These are phyloP conservation scores for Pardalotus punctatus DNA, from an alignment of 2,113 vertebrate genomes.

Conservation along the genomic window DNA sequence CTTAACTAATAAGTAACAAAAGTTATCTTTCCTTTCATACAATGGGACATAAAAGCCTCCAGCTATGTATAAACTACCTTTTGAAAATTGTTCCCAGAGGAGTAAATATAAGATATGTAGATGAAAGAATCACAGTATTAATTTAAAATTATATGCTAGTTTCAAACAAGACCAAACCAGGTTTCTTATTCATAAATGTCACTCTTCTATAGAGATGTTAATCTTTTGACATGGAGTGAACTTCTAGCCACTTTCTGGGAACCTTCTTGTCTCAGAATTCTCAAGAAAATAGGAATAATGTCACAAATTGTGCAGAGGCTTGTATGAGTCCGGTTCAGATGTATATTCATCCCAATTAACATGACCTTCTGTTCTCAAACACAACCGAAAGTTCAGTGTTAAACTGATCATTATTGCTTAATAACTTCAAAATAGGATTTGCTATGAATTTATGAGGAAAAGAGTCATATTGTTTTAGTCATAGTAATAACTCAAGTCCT, in stretches of 20 bases:
- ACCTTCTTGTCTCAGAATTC: background rate
- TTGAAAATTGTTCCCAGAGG: background rate
- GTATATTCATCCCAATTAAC: background rate
- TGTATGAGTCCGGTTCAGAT: background rate
- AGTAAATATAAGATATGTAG: background rate
- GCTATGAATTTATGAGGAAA: slow-evolving; percentile 9
- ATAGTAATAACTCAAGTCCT: background rate
- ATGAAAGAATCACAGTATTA: background rate
- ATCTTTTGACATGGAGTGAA: background rate
- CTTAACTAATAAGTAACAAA: background rate
- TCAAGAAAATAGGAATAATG: background rate
- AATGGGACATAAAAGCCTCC: background rate
- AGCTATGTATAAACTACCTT: background rate
- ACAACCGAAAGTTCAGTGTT: background rate
- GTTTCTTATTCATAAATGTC: background rate
- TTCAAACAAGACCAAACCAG: background rate
- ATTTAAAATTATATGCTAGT: background rate
- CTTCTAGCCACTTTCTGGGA: background rate
- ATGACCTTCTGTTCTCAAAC: background rate
- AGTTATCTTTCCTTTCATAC: background rate
- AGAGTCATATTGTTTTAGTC: background rate
- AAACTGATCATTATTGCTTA: background rate
- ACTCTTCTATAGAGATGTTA: background rate
- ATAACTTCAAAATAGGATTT: background rate
- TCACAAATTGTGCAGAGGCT: background rate